phyloP scores from a whole-genome alignment of 2,797 vertebrate genomes.

The Schizothorax lantsangensis region DNA sequence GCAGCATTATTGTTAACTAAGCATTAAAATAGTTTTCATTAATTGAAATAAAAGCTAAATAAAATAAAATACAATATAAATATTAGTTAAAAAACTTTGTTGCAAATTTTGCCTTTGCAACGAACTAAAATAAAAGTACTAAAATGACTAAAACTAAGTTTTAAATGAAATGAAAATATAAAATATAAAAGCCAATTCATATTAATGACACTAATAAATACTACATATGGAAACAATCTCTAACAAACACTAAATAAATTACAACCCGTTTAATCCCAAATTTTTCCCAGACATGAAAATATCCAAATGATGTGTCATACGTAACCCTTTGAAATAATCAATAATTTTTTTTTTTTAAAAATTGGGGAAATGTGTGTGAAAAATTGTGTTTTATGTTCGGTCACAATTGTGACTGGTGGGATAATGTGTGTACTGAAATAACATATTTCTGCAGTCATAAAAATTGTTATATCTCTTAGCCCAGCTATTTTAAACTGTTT shows the following conservation, averaged over 20 bases:
- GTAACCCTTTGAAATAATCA: no score
- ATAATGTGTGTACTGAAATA: no score
- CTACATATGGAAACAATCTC: background rate
- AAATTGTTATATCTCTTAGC: no score
- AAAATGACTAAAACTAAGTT: background rate
- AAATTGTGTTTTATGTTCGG: no score
- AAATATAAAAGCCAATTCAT: background rate
- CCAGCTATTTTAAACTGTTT: no score
- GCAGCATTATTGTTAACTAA: background rate
- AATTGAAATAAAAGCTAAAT: background rate
- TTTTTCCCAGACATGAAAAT: no score
- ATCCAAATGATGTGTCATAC: no score
- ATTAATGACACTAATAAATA: background rate
- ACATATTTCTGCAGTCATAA: no score
- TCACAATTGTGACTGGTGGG: no score
- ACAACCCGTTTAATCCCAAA: no score
- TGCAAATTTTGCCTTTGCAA: background rate
- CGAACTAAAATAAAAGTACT: background rate
- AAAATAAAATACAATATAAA: background rate
- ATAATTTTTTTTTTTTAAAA: no score
- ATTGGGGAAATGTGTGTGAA: no score
- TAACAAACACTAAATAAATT: background rate
- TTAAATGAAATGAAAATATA: background rate
- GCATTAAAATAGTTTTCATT: background rate
- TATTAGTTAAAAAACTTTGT: background rate